A percentile compares a stretch with the other conserved stretches of the same genome.
These are phyloP conservation scores for Leptinotarsa rubiginosa DNA, from an alignment of 2,888 invertebrate genomes.

Conservation along the genomic window DNA sequence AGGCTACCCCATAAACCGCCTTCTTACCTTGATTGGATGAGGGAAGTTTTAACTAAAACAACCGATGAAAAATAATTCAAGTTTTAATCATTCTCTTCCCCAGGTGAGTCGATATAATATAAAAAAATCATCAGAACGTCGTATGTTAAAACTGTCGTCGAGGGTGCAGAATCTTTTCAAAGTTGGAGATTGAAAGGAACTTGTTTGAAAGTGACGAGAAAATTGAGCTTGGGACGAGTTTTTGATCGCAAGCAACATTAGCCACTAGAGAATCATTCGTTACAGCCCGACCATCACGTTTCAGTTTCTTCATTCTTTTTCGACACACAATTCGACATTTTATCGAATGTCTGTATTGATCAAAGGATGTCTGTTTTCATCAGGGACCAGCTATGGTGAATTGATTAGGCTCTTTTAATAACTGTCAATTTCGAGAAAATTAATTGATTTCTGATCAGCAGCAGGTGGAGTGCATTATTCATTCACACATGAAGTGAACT, in stretches of 20 bases:
- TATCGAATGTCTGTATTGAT: slow-evolving; percentile 24
- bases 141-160: slow-evolving; percentile 53
- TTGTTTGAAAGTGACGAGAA: slow-evolving; percentile 60
- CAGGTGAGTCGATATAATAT: slow-evolving; percentile 28
- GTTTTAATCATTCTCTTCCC: slow-evolving; percentile 27
- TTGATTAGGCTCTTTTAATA: neutral
- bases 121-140: slow-evolving; percentile 30
- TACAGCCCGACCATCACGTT: slow-evolving; percentile 52
- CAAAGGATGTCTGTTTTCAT: slow-evolving; percentile 12
- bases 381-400: neutral
- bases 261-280: slow-evolving; percentile 60
- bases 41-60: neutral
- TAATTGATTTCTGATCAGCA: too few species aligned
- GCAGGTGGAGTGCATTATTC: too few species aligned
- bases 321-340: slow-evolving; percentile 19
- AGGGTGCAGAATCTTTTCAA: slow-evolving; percentile 55
- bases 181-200: slow-evolving; percentile 61
- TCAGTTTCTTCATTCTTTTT: slow-evolving; percentile 41
- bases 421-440: too few species aligned
- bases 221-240: slow-evolving; percentile 60
- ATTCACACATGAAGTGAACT: too few species aligned
- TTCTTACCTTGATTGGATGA: neutral
- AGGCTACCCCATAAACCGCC: neutral
- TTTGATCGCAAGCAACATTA: slow-evolving; percentile 60
- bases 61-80: slow-evolving; percentile 26